phyloP scores from a whole-genome alignment of 2,797 vertebrate genomes.

The Sebastes ruberrimus region DNA sequence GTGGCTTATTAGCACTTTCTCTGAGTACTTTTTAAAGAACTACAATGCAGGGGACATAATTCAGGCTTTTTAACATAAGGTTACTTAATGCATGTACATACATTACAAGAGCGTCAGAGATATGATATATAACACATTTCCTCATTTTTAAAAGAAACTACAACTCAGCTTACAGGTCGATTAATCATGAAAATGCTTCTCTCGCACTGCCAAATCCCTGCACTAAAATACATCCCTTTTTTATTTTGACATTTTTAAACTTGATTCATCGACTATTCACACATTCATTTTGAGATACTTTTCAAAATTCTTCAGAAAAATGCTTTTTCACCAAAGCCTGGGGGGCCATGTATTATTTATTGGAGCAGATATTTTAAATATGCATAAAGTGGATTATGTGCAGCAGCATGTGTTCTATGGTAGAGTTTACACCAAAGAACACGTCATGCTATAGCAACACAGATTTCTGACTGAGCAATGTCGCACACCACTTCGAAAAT shows the following conservation, averaged over 20 bases:
- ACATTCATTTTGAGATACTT: background rate
- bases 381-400: conserved; percentile 49
- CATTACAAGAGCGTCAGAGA: background rate
- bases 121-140: background rate
- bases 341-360: conserved; percentile 43
- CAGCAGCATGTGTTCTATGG: conserved; percentile 66
- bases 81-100: background rate
- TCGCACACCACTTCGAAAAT: conserved; percentile 5
- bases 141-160: background rate
- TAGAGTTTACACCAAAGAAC: conserved; percentile 58
- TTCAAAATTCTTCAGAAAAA: conserved; percentile 36
- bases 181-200: background rate
- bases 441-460: conserved; percentile 29
- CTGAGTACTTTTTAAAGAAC: background rate
- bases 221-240: background rate
- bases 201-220: background rate
- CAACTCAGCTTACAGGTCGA: background rate
- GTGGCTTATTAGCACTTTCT: background rate
- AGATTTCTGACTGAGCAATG: conserved; percentile 28
- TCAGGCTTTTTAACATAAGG: background rate
- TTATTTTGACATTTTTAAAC: background rate
- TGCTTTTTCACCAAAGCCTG: conserved; percentile 21
- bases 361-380: conserved; percentile 60
- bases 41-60: background rate
- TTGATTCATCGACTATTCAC: conserved; percentile 4